Evolutionary conservation across 2,113 vertebrate genomes (phyloP), one percentile per base, ranked within the genome.

Genomic region (Chamaetylas fuelleborni): DNA sequence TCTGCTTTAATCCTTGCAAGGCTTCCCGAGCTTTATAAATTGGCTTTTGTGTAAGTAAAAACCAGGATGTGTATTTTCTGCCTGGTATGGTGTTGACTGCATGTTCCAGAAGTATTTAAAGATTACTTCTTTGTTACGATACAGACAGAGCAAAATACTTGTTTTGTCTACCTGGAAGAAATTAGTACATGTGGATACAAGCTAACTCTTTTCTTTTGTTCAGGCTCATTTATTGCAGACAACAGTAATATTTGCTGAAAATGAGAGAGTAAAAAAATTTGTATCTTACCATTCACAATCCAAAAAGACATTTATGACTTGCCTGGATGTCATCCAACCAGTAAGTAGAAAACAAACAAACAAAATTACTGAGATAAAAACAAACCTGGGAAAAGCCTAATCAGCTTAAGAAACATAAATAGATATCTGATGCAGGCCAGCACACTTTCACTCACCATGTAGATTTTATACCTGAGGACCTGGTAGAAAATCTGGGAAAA

Each of bases 1-100:
- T 77, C 74, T 92, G 67, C 64, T 90, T 86, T 78, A 88, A 80
- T 85, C 72, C 64, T 66, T 58, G 74, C 56, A 73, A 71, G 64
- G 76, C 80, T 86, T 88, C 90, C 58, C 28, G 34, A 83, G 62
- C 80, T 16, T 86, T 83, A 54, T 90, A 88, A 77, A 77, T 83
- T 70, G 79, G 60, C 80, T 83, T 92, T 82, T 81, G 72, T 92
- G 72, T 81, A 58, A 88, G 78, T 73, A 54, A 90, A 93, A 88
- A 90, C 92, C 67, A 92, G 60, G 38, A 76, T 66, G 19, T 66
- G 47, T 73, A 13, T 93, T 88, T 93, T 90, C 70, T 76, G 66
- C 38, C 33, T 50, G 50, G 18, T 50, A 11, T 6, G 29, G 36
- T 90, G 86, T 83, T 53, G 67, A 80, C 33, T 81, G 51, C 12